These are phyloP conservation scores for Dicrostonyx torquatus DNA, from an alignment of 2,797 vertebrate species.

Conservation along the genomic window DNA sequence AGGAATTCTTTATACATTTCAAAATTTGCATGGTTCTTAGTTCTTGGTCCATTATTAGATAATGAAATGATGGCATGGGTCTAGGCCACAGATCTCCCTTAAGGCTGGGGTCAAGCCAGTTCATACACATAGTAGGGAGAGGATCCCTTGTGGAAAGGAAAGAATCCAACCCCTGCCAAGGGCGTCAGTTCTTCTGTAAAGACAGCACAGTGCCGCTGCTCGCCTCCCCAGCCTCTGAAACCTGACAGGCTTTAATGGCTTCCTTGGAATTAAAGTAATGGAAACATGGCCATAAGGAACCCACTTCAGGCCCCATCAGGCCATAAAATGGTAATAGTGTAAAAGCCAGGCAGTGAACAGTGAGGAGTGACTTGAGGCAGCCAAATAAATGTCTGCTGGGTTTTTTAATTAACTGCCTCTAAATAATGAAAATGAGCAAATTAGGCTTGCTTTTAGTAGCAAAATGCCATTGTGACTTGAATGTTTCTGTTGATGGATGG, in stretches of 20 bases:
- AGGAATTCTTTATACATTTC: background rate
- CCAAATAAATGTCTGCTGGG: slow-evolving; percentile 80
- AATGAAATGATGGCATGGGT: background rate
- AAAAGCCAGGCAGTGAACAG: slow-evolving; percentile 80
- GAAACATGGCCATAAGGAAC: slow-evolving; percentile 80
- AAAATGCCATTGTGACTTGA: slow-evolving; percentile 74
- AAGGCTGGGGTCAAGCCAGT: background rate
- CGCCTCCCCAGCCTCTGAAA: slow-evolving; percentile 72
- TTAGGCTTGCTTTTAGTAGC: slow-evolving; percentile 78
- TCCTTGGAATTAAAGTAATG: slow-evolving; percentile 85
- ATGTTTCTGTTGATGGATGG: slow-evolving; percentile 54
- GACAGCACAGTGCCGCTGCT: slow-evolving; percentile 50
- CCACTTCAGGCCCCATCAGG: slow-evolving; percentile 69
- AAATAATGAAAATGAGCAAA: slow-evolving; percentile 84
- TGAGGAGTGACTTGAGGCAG: slow-evolving; percentile 73
- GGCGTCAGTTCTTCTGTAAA: slow-evolving; percentile 19
- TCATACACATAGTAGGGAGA: background rate
- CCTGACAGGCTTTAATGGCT: slow-evolving; percentile 81
- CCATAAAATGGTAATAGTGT: slow-evolving; percentile 82
- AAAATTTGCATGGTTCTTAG: background rate
- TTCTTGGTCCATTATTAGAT: background rate
- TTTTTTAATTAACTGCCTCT: slow-evolving; percentile 84
- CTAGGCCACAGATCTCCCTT: background rate
- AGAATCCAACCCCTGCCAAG: background rate
- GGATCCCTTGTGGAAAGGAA: too few species aligned